These are phyloP conservation scores for Ginglymostoma cirratum DNA, from an alignment of 2,113 vertebrate species.

Conservation along the genomic window DNA sequence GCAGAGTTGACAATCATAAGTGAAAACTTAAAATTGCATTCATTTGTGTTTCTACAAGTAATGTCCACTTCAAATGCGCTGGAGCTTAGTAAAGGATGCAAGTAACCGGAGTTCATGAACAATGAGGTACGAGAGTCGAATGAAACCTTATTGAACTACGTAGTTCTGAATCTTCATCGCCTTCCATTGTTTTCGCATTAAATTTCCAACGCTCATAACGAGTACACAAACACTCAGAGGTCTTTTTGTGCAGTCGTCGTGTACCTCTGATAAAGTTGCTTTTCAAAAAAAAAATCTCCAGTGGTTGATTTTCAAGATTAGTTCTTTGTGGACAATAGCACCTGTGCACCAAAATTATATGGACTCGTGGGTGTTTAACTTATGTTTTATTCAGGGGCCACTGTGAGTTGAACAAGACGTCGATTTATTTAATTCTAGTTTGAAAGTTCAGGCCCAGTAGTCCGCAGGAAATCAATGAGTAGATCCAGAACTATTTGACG, in stretches of 20 bases:
- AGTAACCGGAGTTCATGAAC: neutral
- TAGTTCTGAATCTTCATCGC: neutral
- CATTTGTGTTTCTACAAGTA: neutral
- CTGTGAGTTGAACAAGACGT: neutral
- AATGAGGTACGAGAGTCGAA: neutral
- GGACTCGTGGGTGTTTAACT: neutral
- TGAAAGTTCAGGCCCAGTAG: neutral
- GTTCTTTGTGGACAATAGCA: neutral
- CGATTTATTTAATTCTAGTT: neutral
- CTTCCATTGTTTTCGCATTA: neutral
- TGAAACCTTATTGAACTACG: neutral
- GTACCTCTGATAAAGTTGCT: neutral
- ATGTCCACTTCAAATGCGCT: neutral
- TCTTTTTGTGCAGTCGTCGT: neutral
- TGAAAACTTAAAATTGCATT: slow-evolving; percentile 32
- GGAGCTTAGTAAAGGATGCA: neutral
- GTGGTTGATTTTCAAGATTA: neutral
- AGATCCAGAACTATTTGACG: neutral
- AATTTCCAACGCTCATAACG: neutral
- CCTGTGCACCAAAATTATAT: neutral
- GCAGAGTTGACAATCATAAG: neutral
- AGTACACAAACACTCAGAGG: neutral
- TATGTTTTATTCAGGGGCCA: neutral
- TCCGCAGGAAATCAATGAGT: neutral
- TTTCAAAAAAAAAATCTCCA: neutral